These are phyloP conservation scores for Chelonoidis abingdonii DNA, from an alignment of 2,113 vertebrate genomes.

Conservation along the genomic window DNA sequence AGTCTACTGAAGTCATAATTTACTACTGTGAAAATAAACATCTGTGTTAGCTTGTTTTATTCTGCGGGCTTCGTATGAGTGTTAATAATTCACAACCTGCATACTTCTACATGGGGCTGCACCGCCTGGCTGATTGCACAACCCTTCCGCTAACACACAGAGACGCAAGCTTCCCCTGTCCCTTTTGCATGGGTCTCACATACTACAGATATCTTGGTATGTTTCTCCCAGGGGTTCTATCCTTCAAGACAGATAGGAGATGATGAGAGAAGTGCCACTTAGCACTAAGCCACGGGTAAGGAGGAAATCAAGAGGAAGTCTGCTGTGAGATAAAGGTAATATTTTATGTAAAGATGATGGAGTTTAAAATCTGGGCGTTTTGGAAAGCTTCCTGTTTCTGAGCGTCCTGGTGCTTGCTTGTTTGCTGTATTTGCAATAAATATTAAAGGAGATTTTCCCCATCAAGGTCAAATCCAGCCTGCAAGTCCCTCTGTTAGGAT, in stretches of 20 bases:
- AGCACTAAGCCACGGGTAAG: accelerated
- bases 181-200: accelerated
- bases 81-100: background rate
- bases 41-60: constrained; percentile 59
- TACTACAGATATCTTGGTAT: accelerated
- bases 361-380: background rate
- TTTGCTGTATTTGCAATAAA: background rate
- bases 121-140: accelerated
- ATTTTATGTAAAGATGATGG: background rate
- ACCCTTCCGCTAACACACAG: background rate
- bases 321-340: accelerated
- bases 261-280: background rate
- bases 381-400: background rate
- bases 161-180: background rate
- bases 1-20: constrained; percentile 71
- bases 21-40: constrained; percentile 72
- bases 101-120: background rate
- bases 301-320: background rate
- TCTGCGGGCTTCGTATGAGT: background rate
- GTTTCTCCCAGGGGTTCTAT: background rate
- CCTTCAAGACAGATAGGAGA: background rate
- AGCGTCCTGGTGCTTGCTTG: background rate
- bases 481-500: background rate
- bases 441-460: background rate
- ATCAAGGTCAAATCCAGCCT: background rate